phyloP scores from a whole-genome alignment of 1,140 invertebrate genomes.

The Batillaria attramentaria region DNA sequence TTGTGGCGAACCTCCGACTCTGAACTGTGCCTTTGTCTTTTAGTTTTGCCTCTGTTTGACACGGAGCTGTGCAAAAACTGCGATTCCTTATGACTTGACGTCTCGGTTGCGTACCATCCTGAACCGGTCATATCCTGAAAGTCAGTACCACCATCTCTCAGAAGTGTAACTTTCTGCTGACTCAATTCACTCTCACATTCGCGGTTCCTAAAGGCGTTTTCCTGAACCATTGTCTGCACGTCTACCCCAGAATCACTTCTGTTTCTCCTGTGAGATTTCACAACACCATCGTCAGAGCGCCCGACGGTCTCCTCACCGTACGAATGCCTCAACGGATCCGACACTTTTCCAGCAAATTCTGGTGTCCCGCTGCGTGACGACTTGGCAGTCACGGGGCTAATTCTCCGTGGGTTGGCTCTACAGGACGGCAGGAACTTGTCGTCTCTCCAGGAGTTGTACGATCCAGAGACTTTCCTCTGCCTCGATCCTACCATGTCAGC shows the following conservation, averaged over 20 bases:
- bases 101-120: neutral
- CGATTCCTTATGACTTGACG: too few species aligned
- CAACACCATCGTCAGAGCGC: neutral
- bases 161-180: neutral
- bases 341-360: neutral
- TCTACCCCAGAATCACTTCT: neutral
- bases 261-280: neutral
- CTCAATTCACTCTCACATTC: too few species aligned
- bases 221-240: neutral
- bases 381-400: neutral
- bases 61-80: neutral
- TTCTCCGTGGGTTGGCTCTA: neutral
- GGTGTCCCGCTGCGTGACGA: neutral
- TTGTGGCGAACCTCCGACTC: neutral
- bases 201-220: neutral
- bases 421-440: slow-evolving; percentile 24
- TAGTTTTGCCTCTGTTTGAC: neutral
- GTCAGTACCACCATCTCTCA: too few species aligned
- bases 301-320: neutral
- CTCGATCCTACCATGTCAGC: neutral
- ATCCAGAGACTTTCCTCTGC: neutral
- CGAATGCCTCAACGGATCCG: neutral
- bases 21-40: neutral
- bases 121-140: too few species aligned
- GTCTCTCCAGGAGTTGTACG: neutral